phyloP scores from a whole-genome alignment of 2,888 invertebrate species.

The Cremastobaeus sp. region DNA sequence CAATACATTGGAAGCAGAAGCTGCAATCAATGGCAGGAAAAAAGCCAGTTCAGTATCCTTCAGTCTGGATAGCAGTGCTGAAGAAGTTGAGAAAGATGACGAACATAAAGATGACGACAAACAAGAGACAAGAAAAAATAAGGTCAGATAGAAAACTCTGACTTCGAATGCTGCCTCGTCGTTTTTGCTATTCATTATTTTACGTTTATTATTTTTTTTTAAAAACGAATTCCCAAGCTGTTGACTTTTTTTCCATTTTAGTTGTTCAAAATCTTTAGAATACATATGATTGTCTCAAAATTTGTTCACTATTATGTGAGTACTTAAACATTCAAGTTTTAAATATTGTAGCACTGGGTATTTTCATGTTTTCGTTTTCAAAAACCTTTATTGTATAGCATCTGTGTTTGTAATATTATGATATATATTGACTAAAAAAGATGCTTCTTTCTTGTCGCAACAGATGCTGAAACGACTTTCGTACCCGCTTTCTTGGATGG shows the following conservation, averaged over 20 bases:
- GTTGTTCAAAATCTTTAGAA: constrained; percentile 52
- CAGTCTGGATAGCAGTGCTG: constrained; percentile 82
- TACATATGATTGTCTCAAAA: constrained; percentile 48
- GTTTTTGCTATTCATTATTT: constrained; percentile 10
- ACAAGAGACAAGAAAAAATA: constrained; percentile 85
- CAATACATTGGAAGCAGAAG: constrained; percentile 78
- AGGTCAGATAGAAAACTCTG: constrained; percentile 79
- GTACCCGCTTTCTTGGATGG: constrained; percentile 95
- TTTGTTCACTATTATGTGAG: constrained; percentile 50
- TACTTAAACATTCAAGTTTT: constrained; percentile 4
- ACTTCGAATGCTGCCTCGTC: background rate
- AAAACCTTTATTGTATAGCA: no score
- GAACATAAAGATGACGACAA: constrained; percentile 75
- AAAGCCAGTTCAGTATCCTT: constrained; percentile 87
- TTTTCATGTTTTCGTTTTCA: no score
- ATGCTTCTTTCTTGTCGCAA: constrained; percentile 59
- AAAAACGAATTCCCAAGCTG: background rate
- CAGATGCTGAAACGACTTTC: constrained; percentile 96
- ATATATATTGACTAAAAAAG: background rate
- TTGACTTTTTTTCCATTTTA: constrained; percentile 43
- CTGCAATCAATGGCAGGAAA: constrained; percentile 81
- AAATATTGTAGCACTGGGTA: no score
- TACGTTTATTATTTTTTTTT: background rate
- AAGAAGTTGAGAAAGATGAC: constrained; percentile 80
- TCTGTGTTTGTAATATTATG: no score